These are phyloP conservation scores for Phylloscopus trochiloides DNA, from an alignment of 2,113 vertebrate genomes.

Conservation along the genomic window DNA sequence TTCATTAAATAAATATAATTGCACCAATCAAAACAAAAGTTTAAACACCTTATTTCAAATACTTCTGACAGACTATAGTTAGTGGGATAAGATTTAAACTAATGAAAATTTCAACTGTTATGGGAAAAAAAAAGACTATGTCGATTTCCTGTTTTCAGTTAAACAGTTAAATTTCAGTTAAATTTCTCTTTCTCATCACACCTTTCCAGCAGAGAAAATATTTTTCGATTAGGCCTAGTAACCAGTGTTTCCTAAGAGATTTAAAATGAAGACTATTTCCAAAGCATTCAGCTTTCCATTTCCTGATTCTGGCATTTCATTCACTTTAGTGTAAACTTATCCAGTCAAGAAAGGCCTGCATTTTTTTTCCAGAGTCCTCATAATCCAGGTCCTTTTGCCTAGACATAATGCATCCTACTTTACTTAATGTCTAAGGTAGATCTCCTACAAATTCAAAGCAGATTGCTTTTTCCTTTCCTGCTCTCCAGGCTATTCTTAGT, in stretches of 20 bases:
- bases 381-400: background rate
- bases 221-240: background rate
- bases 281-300: slow-evolving; percentile 17
- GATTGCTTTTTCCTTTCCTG: background rate
- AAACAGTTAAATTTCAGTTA: background rate
- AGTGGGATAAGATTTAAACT: background rate
- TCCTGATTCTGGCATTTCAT: slow-evolving; percentile 9
- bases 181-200: background rate
- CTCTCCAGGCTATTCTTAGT: slow-evolving; percentile 15
- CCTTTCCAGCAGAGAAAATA: background rate
- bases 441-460: background rate
- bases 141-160: background rate
- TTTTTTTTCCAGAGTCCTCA: background rate
- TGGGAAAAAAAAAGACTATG: background rate
- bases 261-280: background rate
- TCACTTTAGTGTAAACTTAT: background rate
- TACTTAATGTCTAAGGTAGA: background rate
- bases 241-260: slow-evolving; percentile 4
- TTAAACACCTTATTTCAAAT: background rate
- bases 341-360: background rate
- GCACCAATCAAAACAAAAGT: background rate
- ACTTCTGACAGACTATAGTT: background rate
- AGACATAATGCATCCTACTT: background rate
- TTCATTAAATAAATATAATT: background rate
- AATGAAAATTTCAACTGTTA: background rate